Evolutionary conservation across 2,113 vertebrate species (phyloP).

Genomic region (Trochalopteron elliotii): DNA sequence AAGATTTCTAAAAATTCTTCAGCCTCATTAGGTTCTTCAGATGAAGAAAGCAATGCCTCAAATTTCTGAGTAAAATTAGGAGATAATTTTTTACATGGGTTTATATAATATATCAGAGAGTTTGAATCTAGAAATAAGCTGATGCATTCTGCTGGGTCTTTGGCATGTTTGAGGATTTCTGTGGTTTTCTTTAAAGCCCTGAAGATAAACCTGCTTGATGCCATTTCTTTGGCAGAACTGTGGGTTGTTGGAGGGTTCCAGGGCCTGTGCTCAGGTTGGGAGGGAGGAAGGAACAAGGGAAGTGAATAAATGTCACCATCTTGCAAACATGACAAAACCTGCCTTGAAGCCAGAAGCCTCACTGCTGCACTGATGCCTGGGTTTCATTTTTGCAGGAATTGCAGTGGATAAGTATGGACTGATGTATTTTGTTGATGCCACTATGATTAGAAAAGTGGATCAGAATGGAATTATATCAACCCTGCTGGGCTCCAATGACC

Average conservation of each 20-base stretch:
- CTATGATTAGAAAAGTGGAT: constrained; percentile 98
- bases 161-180: neutral
- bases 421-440: constrained; percentile 99
- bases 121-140: neutral
- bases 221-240: neutral
- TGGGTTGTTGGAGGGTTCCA: neutral
- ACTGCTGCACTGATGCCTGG: neutral
- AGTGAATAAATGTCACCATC: neutral
- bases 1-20: neutral
- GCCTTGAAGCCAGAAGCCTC: neutral
- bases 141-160: neutral
- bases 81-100: accelerated
- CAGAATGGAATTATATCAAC: constrained; percentile 99
- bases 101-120: neutral
- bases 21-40: neutral
- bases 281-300: neutral
- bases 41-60: neutral
- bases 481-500: constrained; percentile 94
- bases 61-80: neutral
- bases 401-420: constrained; percentile 97
- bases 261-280: neutral
- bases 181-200: neutral
- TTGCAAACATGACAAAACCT: neutral
- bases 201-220: neutral
- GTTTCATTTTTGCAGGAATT: constrained; percentile 80